Evolutionary conservation across 1,140 invertebrate species (phyloP).

Genomic region (Drosophila micromelanica): DNA sequence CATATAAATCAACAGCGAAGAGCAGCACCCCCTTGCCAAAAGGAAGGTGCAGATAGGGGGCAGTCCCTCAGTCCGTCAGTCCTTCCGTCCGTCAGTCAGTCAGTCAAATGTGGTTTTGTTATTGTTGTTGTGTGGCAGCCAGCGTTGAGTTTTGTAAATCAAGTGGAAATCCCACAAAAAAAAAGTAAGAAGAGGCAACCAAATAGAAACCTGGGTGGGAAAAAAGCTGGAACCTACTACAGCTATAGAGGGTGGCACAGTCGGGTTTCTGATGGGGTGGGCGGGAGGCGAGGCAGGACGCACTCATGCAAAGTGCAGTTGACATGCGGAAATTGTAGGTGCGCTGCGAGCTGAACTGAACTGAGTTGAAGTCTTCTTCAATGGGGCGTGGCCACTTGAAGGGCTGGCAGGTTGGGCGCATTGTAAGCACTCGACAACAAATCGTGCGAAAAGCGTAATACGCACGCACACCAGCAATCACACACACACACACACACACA

Average conservation of each 20-base stretch:
- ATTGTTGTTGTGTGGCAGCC: conserved; percentile 54
- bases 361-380: conserved; percentile 49
- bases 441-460: conserved; percentile 53
- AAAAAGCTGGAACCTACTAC: no score
- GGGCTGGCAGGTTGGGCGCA: neutral
- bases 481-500: no score
- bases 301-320: conserved; percentile 81
- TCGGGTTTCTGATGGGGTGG: neutral
- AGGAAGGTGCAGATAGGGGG: conserved; percentile 13
- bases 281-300: conserved; percentile 28
- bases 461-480: conserved; percentile 23
- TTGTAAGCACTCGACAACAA: conserved; percentile 44
- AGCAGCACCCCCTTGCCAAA: neutral
- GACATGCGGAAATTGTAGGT: conserved; percentile 81
- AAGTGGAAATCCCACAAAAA: conserved; percentile 73
- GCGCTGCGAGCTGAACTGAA: conserved; percentile 45
- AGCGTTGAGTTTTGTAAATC: conserved; percentile 78
- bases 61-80: conserved; percentile 41
- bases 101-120: conserved; percentile 74
- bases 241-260: no score
- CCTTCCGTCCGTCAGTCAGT: conserved; percentile 58
- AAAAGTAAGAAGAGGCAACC: conserved; percentile 21
- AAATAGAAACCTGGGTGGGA: neutral
- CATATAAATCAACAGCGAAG: conserved; percentile 78
- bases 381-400: conserved; percentile 48